Conservation (phyloP, 2,888 invertebrate genomes). For the Microdon myrmicae region DNA sequence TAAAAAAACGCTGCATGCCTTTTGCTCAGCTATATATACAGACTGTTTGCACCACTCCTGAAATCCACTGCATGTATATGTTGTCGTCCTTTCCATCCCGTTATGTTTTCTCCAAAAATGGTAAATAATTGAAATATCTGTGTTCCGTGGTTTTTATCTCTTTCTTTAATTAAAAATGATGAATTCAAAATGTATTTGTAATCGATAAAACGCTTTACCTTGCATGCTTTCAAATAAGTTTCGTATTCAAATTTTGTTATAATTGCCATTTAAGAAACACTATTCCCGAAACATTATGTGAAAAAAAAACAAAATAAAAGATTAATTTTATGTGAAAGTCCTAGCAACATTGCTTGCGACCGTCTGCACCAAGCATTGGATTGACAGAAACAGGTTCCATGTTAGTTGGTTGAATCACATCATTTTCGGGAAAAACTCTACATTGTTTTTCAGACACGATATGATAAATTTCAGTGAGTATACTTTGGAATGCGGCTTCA, state of each 20-base stretch:
- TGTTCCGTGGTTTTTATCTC: no score
- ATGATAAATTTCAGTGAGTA: conserved; percentile 99
- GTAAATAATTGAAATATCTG: no score
- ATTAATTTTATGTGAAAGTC: conserved; percentile 53
- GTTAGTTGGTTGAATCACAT: conserved; percentile 87
- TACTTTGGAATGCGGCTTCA: conserved; percentile 99
- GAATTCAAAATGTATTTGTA: no score
- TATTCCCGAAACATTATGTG: conserved; percentile 26
- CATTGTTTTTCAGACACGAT: conserved; percentile 99
- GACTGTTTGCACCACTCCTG: no score
- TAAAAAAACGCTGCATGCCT: no score
- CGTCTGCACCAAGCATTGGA: conserved; percentile 86
- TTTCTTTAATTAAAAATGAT: no score
- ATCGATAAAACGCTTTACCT: no score
- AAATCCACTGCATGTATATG: no score
- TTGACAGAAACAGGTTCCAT: conserved; percentile 90
- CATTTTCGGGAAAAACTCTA: conserved; percentile 93
- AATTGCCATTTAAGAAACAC: conserved; percentile 20
- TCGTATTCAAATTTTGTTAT: conserved; percentile 10
- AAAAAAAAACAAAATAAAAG: conserved; percentile 30
- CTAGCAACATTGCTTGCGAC: conserved; percentile 94
- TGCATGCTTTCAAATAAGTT: conserved; percentile 22
- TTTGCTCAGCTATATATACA: no score
- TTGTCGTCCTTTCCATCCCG: no score
- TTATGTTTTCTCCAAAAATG: no score